A percentile compares a stretch with the other conserved stretches of the same genome.
phyloP scores from a whole-genome alignment of 2,113 vertebrate species.

The Tor tambroides region DNA sequence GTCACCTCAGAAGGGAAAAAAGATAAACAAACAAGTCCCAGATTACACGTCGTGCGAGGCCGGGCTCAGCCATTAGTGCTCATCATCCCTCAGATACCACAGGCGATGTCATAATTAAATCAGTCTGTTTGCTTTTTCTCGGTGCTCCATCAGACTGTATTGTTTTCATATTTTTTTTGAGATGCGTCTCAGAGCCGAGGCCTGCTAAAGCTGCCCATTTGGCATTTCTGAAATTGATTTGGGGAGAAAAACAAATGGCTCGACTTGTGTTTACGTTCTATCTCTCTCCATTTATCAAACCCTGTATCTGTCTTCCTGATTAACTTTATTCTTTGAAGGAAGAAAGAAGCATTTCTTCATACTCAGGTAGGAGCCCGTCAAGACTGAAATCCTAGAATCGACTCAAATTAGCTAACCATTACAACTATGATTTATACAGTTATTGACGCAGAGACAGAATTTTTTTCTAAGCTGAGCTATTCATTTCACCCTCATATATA shows the following conservation, averaged over 20 bases:
- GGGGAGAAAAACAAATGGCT: slow-evolving; percentile 61
- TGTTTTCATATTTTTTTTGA: slow-evolving; percentile 29
- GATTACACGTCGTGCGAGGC: slow-evolving; percentile 41
- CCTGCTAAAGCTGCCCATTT: slow-evolving; percentile 42
- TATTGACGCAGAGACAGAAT: not conserved
- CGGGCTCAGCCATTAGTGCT: slow-evolving; percentile 1
- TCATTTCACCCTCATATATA: not conserved
- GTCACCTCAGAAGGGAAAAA: slow-evolving; percentile 43
- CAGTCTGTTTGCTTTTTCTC: slow-evolving; percentile 39
- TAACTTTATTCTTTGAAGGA: slow-evolving; percentile 51
- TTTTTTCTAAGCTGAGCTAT: not conserved
- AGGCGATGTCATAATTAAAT: slow-evolving; percentile 47
- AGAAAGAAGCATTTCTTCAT: slow-evolving; percentile 61
- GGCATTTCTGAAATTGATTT: slow-evolving; percentile 59
- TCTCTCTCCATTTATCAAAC: slow-evolving; percentile 61
- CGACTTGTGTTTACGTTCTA: slow-evolving; percentile 64
- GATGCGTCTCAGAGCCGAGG: slow-evolving; percentile 30
- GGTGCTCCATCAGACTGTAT: slow-evolving; percentile 28
- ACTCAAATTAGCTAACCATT: slow-evolving; percentile 1
- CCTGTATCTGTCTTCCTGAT: slow-evolving; percentile 53
- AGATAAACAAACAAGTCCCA: slow-evolving; percentile 47
- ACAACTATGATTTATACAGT: not conserved
- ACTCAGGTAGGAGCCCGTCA: not conserved
- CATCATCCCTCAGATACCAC: slow-evolving; percentile 20
- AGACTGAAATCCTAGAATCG: not conserved